Evolutionary conservation across 2,888 invertebrate genomes (phyloP), one percentile per base, ranked within the genome.

Genomic region (Notocelia uddmanniana): DNA sequence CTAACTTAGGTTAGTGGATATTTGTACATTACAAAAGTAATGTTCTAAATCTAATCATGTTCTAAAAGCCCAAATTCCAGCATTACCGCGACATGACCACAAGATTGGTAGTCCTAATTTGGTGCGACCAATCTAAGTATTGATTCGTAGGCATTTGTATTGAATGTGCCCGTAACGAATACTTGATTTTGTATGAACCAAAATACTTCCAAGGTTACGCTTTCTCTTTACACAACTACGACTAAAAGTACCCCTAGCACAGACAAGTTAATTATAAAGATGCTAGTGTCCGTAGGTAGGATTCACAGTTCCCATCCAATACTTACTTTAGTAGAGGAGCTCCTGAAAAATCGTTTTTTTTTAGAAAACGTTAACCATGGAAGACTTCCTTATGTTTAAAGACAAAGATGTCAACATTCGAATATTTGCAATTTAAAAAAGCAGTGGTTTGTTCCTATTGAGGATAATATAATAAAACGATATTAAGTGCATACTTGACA

Each of bases 41-140:
- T 8, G 10, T 1, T 3, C 31, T 9, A 31, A 6, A 34, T 19
- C 9, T n/a, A 21, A 41, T 19, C 9, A 23, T 19, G 9, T 58
- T 64, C 54, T 23, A 41, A 59, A 66, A 19, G 8, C 58, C 37
- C 23, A 15, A 18, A 52, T 18, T 19, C 19, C 21, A 21, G n/a
- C 31, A 21, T 23, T 19, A 13, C 58, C 41, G 58, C 26, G 26
- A 58, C 70, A 58, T 58, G n/a, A 18, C 23, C 26, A 64, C 57
- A n/a, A 41, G 70, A 66, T 64, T 66, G 64, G 70, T 34, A 66
- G 41, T 70, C 70, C 64, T 70, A 70, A 70, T 70, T 70, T 70
- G 70, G 70, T 55, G 52, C 70, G 63, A 48, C 50, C 69, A 41
- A 70, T 66, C 19, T 50, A 58, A 58, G 50, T 58, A 50, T 64